phyloP scores from a whole-genome alignment of 2,888 invertebrate genomes.

The Synanthedon vespiformis region DNA sequence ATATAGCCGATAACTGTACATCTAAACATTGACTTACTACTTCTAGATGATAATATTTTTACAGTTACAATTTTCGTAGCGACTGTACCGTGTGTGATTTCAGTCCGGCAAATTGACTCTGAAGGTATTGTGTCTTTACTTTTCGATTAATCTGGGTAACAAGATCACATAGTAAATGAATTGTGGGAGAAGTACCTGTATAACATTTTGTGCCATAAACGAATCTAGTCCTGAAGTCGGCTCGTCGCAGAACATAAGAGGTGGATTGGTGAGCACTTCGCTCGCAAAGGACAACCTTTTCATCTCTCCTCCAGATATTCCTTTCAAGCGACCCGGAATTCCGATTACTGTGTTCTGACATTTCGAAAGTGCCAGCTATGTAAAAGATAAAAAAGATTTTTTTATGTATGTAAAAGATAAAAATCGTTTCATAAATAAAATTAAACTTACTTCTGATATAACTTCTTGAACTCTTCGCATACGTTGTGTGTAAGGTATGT shows the following conservation, averaged over 20 bases:
- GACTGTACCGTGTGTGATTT: too few species aligned
- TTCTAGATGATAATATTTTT: too few species aligned
- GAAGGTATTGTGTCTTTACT: not conserved
- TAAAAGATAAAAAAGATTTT: not conserved
- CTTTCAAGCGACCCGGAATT: constrained; percentile 86
- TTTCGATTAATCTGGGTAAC: not conserved
- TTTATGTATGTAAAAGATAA: constrained; percentile 30
- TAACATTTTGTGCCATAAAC: constrained; percentile 95
- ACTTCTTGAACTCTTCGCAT: constrained; percentile 88
- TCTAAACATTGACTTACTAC: too few species aligned
- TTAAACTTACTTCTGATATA: constrained; percentile 77
- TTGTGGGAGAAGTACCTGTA: constrained; percentile 68
- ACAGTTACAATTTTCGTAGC: too few species aligned
- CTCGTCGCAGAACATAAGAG: constrained; percentile 96
- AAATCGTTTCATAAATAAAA: not conserved
- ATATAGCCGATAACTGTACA: too few species aligned
- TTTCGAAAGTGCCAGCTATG: constrained; percentile 84
- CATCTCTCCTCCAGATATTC: constrained; percentile 96
- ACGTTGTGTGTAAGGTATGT: constrained; percentile 79
- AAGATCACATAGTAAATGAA: constrained; percentile 12
- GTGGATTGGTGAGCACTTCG: constrained; percentile 96
- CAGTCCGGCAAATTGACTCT: not conserved
- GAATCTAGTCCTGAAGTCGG: constrained; percentile 97
- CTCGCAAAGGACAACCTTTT: constrained; percentile 95
- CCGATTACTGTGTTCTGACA: constrained; percentile 94